Evolutionary conservation across 2,888 invertebrate species (phyloP), one percentile per base, ranked within the genome.

Genomic region (Drosophila rubida): DNA sequence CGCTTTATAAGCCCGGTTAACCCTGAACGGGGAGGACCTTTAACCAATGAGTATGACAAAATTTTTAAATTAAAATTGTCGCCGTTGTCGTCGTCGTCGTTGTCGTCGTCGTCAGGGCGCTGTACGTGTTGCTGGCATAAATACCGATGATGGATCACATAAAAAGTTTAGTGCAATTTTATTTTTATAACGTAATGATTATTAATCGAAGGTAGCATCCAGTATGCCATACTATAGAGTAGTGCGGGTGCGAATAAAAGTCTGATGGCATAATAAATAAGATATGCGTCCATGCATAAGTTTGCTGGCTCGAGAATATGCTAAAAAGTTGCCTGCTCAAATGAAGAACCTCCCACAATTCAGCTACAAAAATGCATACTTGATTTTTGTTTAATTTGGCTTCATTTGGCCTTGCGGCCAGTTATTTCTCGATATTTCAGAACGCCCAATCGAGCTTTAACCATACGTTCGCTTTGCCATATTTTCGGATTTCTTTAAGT

Each of bases 21-120:
- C 68, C 63, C 66, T 14, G 63, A 63, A 59, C 61, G 45, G 14
- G 48, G 35, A 49, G 16, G 57, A 57, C 23, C 57, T 13, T 46
- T 60, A 75, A 62, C 84, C 78, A 82, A 78, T 83, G 79, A 65
- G 74, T 74, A 70, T 77, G 80, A 72, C 77, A 80, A 76, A 74
- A 83, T 66, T 86, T 85, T 83, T 86, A 88, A 84, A 83, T 87
- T 84, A 84, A 86, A 83, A 83, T 78, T 81, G 70, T 59, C 68
- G 55, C 4, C 1, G n/a, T 32, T n/a, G 30, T 32, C 30, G 30
- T 32, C 1, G 32, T n/a, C 32, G 32, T n/a, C 4, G 32, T n/a
- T 4, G 19, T 3, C 19, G 69, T 55, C 68, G 62, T 49, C 66
- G 65, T 41, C n/a, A n/a, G n/a, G 57, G 50, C 46, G 19, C 25